Conservation (phyloP, 35 echinoderm and acorn worm species). For the Ptychodera flava region DNA sequence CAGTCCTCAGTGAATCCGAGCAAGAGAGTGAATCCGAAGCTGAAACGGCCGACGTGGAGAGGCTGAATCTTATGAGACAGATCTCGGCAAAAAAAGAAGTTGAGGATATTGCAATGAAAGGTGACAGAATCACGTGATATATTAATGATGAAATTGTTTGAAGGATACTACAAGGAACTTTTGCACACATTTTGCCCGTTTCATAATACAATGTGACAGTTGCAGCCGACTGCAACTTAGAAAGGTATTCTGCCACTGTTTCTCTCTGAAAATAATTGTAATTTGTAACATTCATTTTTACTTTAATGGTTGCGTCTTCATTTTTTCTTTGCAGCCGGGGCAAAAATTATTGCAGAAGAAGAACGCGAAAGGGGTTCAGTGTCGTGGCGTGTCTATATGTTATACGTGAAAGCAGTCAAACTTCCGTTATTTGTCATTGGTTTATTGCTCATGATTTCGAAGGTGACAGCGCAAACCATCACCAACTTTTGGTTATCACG, state of each 20-base stretch:
- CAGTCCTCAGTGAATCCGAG: constrained; percentile 26
- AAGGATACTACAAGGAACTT: too few relatives aligned
- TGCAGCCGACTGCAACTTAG: too few relatives aligned
- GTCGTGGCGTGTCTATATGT: constrained; percentile 23
- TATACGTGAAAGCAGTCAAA: constrained; percentile 26
- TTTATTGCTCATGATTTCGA: not conserved
- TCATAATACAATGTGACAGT: too few relatives aligned
- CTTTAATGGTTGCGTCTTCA: too few relatives aligned
- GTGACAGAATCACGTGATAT: too few relatives aligned
- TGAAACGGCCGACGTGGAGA: constrained; percentile 38
- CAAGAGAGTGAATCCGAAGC: constrained; percentile 43
- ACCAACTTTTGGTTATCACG: constrained; percentile 62
- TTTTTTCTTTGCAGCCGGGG: not conserved
- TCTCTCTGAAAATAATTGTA: too few relatives aligned
- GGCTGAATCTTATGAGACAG: constrained; percentile 46
- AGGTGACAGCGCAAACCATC: constrained; percentile 17
- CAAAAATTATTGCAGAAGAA: constrained; percentile 35
- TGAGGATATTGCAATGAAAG: not conserved
- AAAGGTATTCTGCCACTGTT: too few relatives aligned
- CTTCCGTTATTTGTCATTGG: constrained; percentile 5
- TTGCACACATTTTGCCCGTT: too few relatives aligned
- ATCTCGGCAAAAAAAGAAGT: constrained; percentile 27
- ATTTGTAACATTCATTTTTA: too few relatives aligned
- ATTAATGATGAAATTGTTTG: too few relatives aligned
- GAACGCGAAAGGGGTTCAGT: constrained; percentile 47